A percentile compares a stretch with the other conserved stretches of the same genome.
Evolutionary conservation across 2,113 vertebrate species (phyloP).

Genomic region (Labeo rohita): DNA sequence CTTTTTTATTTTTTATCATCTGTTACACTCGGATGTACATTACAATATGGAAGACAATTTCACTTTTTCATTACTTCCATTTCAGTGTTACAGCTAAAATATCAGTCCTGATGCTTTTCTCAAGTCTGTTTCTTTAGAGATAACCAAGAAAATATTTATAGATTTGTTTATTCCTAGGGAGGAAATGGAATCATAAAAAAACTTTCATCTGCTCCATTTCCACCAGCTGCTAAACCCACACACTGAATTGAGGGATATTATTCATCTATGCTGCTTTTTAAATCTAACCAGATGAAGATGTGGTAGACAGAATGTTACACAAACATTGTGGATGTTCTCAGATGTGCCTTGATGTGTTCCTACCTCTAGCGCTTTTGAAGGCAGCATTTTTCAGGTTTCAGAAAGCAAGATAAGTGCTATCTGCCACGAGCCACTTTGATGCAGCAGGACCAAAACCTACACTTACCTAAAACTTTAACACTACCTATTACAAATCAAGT

Average conservation of each 20-base stretch:
- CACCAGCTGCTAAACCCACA: neutral
- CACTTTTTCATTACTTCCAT: too few relatives aligned
- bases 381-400: slow-evolving; percentile 5
- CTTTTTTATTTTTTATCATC: too few relatives aligned
- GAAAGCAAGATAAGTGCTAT: neutral
- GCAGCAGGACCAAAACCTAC: neutral
- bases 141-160: neutral
- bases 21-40: too few relatives aligned
- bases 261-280: neutral
- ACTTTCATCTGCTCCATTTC: neutral
- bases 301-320: neutral
- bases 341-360: neutral
- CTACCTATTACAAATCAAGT: slow-evolving; percentile 35
- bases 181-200: neutral
- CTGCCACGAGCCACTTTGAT: neutral
- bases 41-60: too few relatives aligned
- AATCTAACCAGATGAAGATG: neutral
- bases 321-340: neutral
- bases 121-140: neutral
- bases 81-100: neutral
- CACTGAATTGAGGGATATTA: neutral
- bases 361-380: neutral
- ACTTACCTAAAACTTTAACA: slow-evolving; percentile 23
- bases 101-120: neutral
- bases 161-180: neutral